Percentiles rank a stretch among this genome's conserved stretches.
phyloP scores from a whole-genome alignment of 2,797 vertebrate genomes.

The Astyanax mexicanus region DNA sequence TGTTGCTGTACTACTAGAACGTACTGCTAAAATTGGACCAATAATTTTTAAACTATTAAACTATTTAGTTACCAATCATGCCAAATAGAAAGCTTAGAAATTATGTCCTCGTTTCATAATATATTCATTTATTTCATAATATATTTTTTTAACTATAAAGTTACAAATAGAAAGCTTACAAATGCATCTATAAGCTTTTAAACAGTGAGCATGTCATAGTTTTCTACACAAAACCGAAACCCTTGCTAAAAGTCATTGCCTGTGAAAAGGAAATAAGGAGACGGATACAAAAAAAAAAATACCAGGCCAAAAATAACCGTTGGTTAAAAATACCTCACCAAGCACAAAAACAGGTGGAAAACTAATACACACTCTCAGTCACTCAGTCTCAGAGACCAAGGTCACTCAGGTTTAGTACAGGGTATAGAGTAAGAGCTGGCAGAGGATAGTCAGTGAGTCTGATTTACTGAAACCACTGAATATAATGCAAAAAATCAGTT shows the following conservation, averaged over 20 bases:
- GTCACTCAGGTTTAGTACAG: conserved; percentile 11
- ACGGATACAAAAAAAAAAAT: conserved; percentile 55
- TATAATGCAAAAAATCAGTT: too few species aligned
- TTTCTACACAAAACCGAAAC: neutral
- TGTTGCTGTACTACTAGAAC: too few species aligned
- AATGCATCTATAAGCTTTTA: neutral
- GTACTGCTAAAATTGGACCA: too few species aligned
- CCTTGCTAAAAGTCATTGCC: conserved; percentile 40
- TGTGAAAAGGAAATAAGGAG: conserved; percentile 59
- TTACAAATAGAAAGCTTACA: too few species aligned
- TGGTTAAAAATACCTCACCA: conserved; percentile 58
- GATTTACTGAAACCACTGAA: neutral
- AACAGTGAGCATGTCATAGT: neutral
- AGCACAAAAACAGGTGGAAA: conserved; percentile 55
- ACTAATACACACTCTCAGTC: conserved; percentile 39
- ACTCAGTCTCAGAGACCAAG: conserved; percentile 2
- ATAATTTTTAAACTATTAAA: too few species aligned
- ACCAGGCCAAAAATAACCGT: conserved; percentile 67
- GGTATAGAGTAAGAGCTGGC: neutral
- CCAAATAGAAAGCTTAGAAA: too few species aligned
- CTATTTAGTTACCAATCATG: too few species aligned
- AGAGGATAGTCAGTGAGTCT: too few species aligned
- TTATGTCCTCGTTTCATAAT: too few species aligned
- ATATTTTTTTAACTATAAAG: too few species aligned
- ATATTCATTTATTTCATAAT: too few species aligned